Conservation (phyloP, 2,113 vertebrate species). For the Sakesphorus luctuosus region DNA sequence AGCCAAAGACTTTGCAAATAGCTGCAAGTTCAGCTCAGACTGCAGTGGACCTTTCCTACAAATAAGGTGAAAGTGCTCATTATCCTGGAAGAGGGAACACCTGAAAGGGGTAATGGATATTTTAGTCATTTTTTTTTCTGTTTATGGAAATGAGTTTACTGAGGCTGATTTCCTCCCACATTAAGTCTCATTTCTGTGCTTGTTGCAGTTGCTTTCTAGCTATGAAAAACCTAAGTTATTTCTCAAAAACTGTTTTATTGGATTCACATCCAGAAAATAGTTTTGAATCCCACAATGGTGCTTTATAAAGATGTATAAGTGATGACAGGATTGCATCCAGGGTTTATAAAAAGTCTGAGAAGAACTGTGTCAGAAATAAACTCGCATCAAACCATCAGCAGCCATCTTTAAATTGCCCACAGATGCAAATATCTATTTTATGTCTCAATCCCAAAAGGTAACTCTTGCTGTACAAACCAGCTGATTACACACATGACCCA, state of each 20-base stretch:
- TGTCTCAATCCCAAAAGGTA: not conserved
- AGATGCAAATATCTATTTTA: not conserved
- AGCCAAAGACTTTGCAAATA: not conserved
- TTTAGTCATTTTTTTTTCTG: not conserved
- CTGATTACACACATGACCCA: not conserved
- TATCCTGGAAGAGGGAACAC: not conserved
- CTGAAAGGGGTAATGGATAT: not conserved
- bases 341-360: not conserved
- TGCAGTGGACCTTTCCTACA: not conserved
- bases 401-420: not conserved
- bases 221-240: not conserved
- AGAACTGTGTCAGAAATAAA: not conserved
- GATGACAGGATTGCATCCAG: not conserved
- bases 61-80: not conserved
- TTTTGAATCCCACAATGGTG: rapidly evolving
- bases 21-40: not conserved
- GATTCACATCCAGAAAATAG: not conserved
- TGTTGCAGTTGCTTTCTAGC: not conserved
- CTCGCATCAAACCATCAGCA: not conserved
- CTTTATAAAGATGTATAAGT: not conserved
- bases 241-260: not conserved
- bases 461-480: not conserved
- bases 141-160: not conserved
- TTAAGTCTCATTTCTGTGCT: not conserved
- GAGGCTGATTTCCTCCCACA: not conserved